Conservation (phyloP, 2,113 vertebrate genomes). For the Hylia prasina region DNA sequence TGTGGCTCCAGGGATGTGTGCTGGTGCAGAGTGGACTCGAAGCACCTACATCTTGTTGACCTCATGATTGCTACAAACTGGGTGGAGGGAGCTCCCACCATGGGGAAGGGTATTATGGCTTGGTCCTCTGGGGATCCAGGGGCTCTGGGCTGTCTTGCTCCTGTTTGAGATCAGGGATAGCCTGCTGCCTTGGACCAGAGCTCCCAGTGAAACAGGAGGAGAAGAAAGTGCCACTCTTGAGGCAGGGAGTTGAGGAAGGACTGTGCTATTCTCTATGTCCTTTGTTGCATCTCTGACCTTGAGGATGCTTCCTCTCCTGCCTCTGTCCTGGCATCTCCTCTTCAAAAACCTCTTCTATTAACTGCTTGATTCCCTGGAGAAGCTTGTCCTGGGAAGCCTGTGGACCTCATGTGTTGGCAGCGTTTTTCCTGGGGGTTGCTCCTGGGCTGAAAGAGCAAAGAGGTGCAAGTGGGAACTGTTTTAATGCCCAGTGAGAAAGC, state of each 20-base stretch:
- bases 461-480: background rate
- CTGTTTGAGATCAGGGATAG: background rate
- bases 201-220: background rate
- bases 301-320: background rate
- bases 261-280: background rate
- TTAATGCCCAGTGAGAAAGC: background rate
- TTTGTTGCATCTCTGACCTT: background rate
- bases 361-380: background rate
- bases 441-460: background rate
- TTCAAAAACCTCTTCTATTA: background rate
- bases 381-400: background rate
- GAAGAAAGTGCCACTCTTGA: background rate
- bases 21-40: background rate
- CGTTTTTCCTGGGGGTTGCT: fast-evolving
- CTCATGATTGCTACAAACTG: background rate
- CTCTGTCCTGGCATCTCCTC: background rate
- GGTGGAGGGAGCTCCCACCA: background rate
- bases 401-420: background rate
- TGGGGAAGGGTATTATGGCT: background rate
- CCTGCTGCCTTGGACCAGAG: background rate
- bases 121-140: background rate
- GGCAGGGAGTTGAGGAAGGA: background rate
- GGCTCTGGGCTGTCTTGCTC: background rate
- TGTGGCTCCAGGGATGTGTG: fast-evolving
- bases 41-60: background rate